Evolutionary conservation across 1,140 invertebrate species (phyloP), one percentile per base, ranked within the genome.

Genomic region (Drosophila neocordata): DNA sequence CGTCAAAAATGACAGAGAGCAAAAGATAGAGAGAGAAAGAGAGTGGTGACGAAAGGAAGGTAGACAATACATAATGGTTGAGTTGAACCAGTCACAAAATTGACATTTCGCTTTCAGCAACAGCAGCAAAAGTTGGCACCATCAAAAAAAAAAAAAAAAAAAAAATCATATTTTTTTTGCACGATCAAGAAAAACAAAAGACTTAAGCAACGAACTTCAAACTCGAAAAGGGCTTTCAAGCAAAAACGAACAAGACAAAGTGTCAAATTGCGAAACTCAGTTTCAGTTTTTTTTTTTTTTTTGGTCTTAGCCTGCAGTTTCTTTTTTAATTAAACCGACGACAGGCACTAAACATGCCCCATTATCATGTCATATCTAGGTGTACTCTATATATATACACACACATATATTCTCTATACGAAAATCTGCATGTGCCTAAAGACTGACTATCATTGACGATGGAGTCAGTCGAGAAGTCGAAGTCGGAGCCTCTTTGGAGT

Each of bases 301-400:
- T 77, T 63, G 64, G 62, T 63, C 51, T 74, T 67, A 52, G 73
- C 63, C 68, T 64, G 68, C 74, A 74, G 63, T 48, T 48, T 48
- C 66, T 44, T 88, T 85, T 85, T 85, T 85, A 85, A 85, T 85
- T 85, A 85, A 85, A 75, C 82, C 73, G 67, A 82, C 78, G 83
- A 88, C 79, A 76, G 75, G 72, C 79, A 83, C 84, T 88, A 88
- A 88, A 88, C 83, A 88, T 88, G 83, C 79, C 69, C 84, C 84
- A 88, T 88, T 88, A 88, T 88, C 83, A 73, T 88, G 77, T 84
- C 77, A 84, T 88, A 88, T 88, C 84, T 88, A 78, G 82, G 84
- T 88, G 83, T 77, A 79, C 71, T 88, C 71, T 88, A 87, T 48
- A 48, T n/a, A n/a, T 38, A 13, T 5, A 38, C 2, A 44, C 15